Conservation (phyloP, 2,888 invertebrate species). For the Oligia fasciuncula region DNA sequence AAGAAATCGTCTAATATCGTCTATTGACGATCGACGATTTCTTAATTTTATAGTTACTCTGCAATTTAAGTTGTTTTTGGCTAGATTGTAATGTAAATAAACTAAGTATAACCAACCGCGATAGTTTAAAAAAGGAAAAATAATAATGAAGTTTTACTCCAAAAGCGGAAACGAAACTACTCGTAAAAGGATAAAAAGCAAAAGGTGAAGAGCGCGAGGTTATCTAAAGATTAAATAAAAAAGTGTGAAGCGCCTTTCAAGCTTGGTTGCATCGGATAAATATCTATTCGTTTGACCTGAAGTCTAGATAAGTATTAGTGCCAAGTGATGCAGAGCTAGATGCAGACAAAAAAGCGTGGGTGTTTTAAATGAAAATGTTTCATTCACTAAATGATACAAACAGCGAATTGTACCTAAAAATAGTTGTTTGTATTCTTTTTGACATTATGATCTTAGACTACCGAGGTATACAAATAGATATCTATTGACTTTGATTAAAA, state of each 20-base stretch:
- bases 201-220: not conserved
- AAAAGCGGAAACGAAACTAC: slow-evolving; percentile 1
- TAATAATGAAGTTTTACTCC: not conserved
- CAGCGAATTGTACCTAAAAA: not conserved
- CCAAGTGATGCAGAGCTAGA: not conserved
- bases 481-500: slow-evolving; percentile 11
- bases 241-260: slow-evolving; percentile 1
- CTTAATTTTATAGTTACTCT: too few relatives aligned
- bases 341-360: not conserved
- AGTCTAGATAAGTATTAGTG: not conserved
- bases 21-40: too few relatives aligned
- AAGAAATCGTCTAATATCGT: too few relatives aligned
- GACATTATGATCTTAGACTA: not conserved
- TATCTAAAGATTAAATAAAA: slow-evolving; percentile 16
- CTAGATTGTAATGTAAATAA: not conserved
- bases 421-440: not conserved
- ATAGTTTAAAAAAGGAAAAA: not conserved
- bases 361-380: not conserved
- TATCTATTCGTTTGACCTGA: not conserved
- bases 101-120: not conserved
- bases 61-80: too few relatives aligned
- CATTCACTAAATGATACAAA: not conserved
- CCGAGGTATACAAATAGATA: not conserved
- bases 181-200: not conserved
- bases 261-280: slow-evolving; percentile 1